phyloP scores from a whole-genome alignment of 2,797 vertebrate genomes.

The Podargus strigoides region DNA sequence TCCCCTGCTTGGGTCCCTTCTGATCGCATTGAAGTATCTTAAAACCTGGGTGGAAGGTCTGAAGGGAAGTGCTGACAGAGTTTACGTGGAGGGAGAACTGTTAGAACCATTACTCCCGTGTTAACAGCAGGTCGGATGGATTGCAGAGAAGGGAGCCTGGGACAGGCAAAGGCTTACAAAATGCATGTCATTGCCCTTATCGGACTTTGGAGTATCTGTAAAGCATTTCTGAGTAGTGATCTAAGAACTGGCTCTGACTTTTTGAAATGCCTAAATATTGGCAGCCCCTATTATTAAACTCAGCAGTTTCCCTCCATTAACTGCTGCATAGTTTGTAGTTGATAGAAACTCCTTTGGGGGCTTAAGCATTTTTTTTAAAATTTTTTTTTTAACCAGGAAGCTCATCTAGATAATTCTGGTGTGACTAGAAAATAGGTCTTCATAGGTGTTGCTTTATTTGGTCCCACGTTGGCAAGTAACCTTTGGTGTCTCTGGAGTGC shows the following conservation, averaged over 20 bases:
- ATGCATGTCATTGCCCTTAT: not conserved
- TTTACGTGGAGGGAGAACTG: rapidly evolving
- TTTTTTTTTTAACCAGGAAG: not conserved
- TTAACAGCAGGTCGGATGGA: rapidly evolving
- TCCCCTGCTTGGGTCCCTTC: not conserved
- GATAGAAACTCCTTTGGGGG: not conserved
- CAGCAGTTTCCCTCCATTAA: not conserved
- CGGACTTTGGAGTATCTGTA: not conserved
- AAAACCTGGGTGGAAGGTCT: not conserved
- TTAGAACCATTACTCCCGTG: not conserved
- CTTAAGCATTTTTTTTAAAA: not conserved
- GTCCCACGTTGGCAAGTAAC: not conserved
- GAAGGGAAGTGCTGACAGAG: not conserved
- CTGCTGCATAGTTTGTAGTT: not conserved
- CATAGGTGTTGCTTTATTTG: not conserved
- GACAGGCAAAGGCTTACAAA: not conserved
- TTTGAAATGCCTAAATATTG: not conserved
- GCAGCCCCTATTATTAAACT: not conserved
- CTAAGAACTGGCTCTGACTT: not conserved
- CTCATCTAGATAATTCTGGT: not conserved
- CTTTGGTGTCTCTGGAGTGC: not conserved
- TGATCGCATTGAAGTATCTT: not conserved
- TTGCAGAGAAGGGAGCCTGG: not conserved
- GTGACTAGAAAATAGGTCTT: not conserved
- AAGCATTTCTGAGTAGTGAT: not conserved